Percentiles rank a stretch among this genome's conserved stretches.
These are phyloP conservation scores for Drosophila nr. medialis DNA, from an alignment of 2,888 invertebrate species.

Conservation along the genomic window DNA sequence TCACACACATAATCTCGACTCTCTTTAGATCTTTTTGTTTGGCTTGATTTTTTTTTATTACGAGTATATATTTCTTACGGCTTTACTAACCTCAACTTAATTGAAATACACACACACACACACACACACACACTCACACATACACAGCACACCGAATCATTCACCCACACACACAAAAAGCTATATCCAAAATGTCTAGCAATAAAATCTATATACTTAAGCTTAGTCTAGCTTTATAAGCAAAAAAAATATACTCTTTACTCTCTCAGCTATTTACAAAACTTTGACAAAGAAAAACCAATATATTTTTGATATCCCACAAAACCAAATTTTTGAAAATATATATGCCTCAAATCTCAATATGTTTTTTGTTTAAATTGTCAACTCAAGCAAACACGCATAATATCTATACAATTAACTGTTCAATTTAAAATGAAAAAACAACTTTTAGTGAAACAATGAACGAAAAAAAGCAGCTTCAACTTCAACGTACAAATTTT, in stretches of 20 bases:
- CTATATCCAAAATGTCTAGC: conserved; percentile 30
- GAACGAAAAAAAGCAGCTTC: conserved; percentile 39
- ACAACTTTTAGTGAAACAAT: conserved; percentile 17
- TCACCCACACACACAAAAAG: conserved; percentile 32
- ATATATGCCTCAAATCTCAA: conserved; percentile 17
- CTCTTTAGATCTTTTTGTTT: conserved; percentile 8
- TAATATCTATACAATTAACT: conserved; percentile 30
- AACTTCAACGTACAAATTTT: conserved; percentile 44
- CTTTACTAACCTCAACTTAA: conserved; percentile 25
- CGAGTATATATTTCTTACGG: conserved; percentile 1
- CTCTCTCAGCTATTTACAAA: conserved; percentile 33
- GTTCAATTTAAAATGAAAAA: conserved; percentile 2
- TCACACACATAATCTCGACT: neutral
- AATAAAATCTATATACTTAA: conserved; percentile 58
- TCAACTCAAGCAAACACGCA: conserved; percentile 31
- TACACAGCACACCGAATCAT: conserved; percentile 38
- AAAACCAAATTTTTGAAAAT: conserved; percentile 27
- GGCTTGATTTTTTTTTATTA: conserved; percentile 7
- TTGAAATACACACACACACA: conserved; percentile 7
- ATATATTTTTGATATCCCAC: conserved; percentile 56
- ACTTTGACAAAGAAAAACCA: conserved; percentile 23
- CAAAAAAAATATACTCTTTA: conserved; percentile 37
- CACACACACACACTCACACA: conserved; percentile 9
- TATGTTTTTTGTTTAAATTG: conserved; percentile 32
- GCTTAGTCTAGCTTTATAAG: conserved; percentile 62